These are phyloP conservation scores for Isaurus tuberculatus DNA, from an alignment of 92 coral and sea anemone species.

Conservation along the genomic window DNA sequence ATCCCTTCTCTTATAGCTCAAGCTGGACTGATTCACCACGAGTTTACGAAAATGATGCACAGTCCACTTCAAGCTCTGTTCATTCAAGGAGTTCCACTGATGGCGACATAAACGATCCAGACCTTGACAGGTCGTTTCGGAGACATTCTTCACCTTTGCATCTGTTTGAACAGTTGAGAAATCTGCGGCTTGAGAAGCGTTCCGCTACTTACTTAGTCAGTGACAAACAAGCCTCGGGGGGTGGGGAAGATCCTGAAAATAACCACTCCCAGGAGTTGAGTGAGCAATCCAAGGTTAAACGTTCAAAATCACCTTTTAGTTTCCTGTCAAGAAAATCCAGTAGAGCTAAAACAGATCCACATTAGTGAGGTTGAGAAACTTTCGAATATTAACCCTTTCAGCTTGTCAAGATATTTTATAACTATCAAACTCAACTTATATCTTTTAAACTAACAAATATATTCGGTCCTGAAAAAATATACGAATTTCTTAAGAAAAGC, in stretches of 20 bases:
- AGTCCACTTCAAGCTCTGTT: conserved; percentile 27
- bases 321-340: conserved; percentile 28
- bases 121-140: conserved; percentile 10
- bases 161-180: conserved; percentile 38
- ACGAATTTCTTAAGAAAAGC: too few species aligned
- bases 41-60: conserved; percentile 15
- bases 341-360: conserved; percentile 27
- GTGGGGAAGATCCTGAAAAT: background rate
- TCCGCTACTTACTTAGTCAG: conserved; percentile 20
- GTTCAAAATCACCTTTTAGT: conserved; percentile 37
- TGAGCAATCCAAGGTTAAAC: conserved; percentile 1
- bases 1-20: conserved; percentile 22
- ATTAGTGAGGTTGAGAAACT: background rate
- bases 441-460: too few species aligned
- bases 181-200: conserved; percentile 29
- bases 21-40: conserved; percentile 9
- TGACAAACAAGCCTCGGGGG: conserved; percentile 4
- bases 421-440: too few species aligned
- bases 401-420: too few species aligned
- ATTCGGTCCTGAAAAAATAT: too few species aligned
- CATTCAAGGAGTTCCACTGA: conserved; percentile 29
- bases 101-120: conserved; percentile 2
- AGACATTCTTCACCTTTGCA: conserved; percentile 40
- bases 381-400: background rate
- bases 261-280: background rate